A percentile compares a stretch with the other conserved stretches of the same genome.
phyloP scores from a whole-genome alignment of 1,140 invertebrate species.

The Ericerus pela region DNA sequence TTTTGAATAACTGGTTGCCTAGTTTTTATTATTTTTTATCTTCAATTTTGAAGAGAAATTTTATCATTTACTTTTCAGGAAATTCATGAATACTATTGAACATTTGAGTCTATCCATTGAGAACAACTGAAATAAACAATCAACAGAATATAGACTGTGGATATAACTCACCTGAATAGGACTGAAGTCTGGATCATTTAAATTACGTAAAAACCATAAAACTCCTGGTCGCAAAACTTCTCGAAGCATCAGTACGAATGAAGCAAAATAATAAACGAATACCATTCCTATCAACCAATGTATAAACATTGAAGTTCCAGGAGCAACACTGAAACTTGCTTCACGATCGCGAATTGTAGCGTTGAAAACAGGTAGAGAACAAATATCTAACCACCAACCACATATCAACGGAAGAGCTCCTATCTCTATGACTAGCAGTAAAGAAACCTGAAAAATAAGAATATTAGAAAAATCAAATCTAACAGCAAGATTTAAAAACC shows the following conservation, averaged over 20 bases:
- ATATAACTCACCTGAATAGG: constrained; percentile 80
- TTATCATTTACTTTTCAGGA: background rate
- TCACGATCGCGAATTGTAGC: constrained; percentile 76
- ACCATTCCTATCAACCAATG: constrained; percentile 99
- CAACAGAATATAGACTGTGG: no score
- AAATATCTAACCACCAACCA: constrained; percentile 98
- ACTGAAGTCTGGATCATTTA: constrained; percentile 98
- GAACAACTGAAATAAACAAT: no score
- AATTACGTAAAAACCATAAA: constrained; percentile 88
- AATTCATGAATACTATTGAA: no score
- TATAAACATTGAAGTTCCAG: constrained; percentile 93
- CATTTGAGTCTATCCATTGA: no score
- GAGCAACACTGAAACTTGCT: constrained; percentile 62
- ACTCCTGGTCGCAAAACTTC: constrained; percentile 92
- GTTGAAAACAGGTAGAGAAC: constrained; percentile 88
- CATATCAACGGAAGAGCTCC: constrained; percentile 91
- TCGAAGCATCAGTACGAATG: constrained; percentile 81
- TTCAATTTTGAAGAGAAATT: background rate
- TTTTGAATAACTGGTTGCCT: no score
- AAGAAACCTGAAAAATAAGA: constrained; percentile 39
- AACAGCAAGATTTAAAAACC: background rate
- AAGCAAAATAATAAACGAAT: constrained; percentile 98
- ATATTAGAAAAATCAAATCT: background rate
- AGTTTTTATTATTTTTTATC: background rate
- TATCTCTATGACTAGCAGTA: constrained; percentile 86